A percentile compares a stretch with the other conserved stretches of the same genome.
Evolutionary conservation across 2,113 vertebrate species (phyloP).

Genomic region (Trichomycterus rosablanca): DNA sequence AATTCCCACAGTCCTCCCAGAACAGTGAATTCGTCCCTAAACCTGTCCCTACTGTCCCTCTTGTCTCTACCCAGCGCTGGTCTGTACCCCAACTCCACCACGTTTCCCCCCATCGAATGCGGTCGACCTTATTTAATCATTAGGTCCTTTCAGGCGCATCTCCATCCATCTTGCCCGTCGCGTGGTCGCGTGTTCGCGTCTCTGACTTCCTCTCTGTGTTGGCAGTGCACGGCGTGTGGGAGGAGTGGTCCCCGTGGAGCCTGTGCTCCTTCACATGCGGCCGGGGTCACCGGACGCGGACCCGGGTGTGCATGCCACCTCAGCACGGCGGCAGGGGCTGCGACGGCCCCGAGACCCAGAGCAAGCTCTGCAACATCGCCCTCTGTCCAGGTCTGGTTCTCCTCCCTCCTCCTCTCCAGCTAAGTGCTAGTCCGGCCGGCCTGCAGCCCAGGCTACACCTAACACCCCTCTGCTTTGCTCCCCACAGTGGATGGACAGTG

Average conservation of each 20-base stretch:
- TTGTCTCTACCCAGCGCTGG: too few relatives aligned
- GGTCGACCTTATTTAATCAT: constrained; percentile 14
- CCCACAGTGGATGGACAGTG: constrained; percentile 94
- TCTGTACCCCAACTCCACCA: too few relatives aligned
- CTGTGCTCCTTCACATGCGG: constrained; percentile 98
- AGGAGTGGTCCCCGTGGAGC: constrained; percentile 99
- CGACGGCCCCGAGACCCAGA: constrained; percentile 95
- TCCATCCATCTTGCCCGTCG: constrained; percentile 13
- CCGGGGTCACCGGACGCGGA: constrained; percentile 95
- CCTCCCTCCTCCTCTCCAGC: too few relatives aligned
- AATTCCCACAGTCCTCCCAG: too few relatives aligned
- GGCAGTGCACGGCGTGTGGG: constrained; percentile 98
- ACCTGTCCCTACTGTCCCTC: too few relatives aligned
- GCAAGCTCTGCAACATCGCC: constrained; percentile 99
- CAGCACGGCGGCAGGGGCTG: constrained; percentile 94
- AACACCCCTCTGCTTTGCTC: too few relatives aligned
- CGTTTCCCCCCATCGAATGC: too few relatives aligned
- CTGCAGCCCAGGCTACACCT: too few relatives aligned
- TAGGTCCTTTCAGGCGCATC: constrained; percentile 1
- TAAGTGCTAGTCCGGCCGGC: too few relatives aligned
- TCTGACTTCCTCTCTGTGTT: constrained; percentile 78
- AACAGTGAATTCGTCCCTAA: too few relatives aligned
- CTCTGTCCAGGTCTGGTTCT: constrained; percentile 85
- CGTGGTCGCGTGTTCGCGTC: too few relatives aligned
- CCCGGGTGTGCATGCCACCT: constrained; percentile 89